phyloP scores from a whole-genome alignment of 2,797 vertebrate species.

The Apodemus agrarius region DNA sequence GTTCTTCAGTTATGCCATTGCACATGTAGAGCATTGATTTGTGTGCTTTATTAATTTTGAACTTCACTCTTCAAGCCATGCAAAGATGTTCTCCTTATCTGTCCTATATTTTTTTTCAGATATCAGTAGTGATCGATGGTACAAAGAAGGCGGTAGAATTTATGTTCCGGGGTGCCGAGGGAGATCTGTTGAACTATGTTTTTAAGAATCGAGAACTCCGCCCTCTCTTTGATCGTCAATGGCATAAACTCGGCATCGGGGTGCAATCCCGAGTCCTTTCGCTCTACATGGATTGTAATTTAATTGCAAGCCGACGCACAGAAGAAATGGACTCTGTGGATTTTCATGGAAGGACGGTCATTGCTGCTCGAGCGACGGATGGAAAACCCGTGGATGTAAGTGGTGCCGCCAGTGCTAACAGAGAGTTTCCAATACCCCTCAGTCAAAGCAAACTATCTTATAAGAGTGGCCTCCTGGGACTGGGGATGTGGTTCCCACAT shows the following conservation, averaged over 20 bases:
- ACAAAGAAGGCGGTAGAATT: slow-evolving; percentile 94
- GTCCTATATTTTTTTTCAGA: slow-evolving; percentile 85
- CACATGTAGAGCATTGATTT: not conserved
- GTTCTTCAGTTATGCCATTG: not conserved
- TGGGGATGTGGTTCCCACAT: not conserved
- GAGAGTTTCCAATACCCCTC: not conserved
- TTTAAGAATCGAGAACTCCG: slow-evolving; percentile 96
- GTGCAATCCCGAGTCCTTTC: slow-evolving; percentile 91
- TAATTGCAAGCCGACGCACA: slow-evolving; percentile 92
- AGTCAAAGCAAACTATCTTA: slow-evolving; percentile 42
- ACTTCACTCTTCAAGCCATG: slow-evolving; percentile 46
- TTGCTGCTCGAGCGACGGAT: slow-evolving; percentile 92
- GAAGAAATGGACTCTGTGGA: slow-evolving; percentile 89
- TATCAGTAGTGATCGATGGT: slow-evolving; percentile 94
- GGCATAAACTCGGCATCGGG: slow-evolving; percentile 96
- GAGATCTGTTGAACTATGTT: slow-evolving; percentile 90
- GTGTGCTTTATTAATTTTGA: slow-evolving; percentile 7
- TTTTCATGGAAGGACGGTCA: slow-evolving; percentile 91
- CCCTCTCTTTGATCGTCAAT: slow-evolving; percentile 96
- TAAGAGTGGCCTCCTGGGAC: not conserved
- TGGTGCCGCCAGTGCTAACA: slow-evolving; percentile 62
- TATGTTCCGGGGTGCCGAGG: slow-evolving; percentile 89
- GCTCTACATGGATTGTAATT: slow-evolving; percentile 95
- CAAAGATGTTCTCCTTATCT: slow-evolving; percentile 42
- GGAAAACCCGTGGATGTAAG: slow-evolving; percentile 96